These are phyloP conservation scores for Acipenser ruthenus DNA, from an alignment of 2,797 vertebrate genomes.

Conservation along the genomic window DNA sequence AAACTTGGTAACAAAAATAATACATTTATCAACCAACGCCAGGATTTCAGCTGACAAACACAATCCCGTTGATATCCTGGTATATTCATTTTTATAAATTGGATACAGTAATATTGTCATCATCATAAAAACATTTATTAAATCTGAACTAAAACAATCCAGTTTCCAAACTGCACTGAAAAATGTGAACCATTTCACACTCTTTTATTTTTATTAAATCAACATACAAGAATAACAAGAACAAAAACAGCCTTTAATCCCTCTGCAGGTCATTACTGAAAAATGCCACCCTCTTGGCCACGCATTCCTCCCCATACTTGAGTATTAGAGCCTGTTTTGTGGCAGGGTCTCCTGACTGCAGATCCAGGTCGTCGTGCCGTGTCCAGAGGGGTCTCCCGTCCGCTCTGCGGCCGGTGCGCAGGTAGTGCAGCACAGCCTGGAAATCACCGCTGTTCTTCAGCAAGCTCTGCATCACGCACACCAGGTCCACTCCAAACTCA, in stretches of 20 bases:
- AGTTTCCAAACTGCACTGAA: conserved; percentile 35
- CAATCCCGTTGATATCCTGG: background rate
- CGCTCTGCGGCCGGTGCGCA: background rate
- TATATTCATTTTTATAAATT: background rate
- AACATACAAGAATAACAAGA: conserved; percentile 21
- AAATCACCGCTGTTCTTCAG: too few relatives aligned
- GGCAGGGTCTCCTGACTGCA: background rate
- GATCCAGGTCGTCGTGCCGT: too few relatives aligned
- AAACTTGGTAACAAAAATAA: too few relatives aligned
- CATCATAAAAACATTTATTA: conserved; percentile 6
- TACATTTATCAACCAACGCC: too few relatives aligned
- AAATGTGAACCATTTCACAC: conserved; percentile 24
- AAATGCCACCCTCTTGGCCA: background rate
- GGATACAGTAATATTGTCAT: background rate
- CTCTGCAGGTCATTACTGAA: background rate
- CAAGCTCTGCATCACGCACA: background rate
- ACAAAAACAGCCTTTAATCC: background rate
- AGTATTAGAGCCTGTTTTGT: background rate
- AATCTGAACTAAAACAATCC: conserved; percentile 35
- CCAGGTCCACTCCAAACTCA: background rate
- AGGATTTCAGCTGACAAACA: background rate
- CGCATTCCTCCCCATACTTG: background rate
- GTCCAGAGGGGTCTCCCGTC: background rate
- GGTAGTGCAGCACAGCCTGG: too few relatives aligned
- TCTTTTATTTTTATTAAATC: conserved; percentile 5